Evolutionary conservation across 2,888 invertebrate genomes (phyloP).

Genomic region (Conops quadrifasciatus): DNA sequence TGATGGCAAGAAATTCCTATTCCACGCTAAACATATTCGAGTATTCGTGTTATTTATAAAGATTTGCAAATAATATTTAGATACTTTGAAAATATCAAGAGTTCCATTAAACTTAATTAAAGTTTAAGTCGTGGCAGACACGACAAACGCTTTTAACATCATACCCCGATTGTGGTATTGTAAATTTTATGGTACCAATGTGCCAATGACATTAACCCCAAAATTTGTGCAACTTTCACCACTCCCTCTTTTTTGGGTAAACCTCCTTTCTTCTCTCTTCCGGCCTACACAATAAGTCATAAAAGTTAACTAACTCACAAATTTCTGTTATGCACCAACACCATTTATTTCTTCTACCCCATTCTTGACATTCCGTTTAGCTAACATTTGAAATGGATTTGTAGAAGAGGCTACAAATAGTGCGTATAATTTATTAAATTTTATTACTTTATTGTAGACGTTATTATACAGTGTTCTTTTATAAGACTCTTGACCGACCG

Average conservation of each 20-base stretch:
- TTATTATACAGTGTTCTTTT: slow-evolving; percentile 1
- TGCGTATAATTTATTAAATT: not conserved
- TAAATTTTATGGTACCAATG: slow-evolving; percentile 31
- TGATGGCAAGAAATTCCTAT: not conserved
- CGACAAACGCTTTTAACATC: no score
- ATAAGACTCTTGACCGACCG: not conserved
- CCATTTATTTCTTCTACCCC: not conserved
- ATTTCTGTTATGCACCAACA: not conserved
- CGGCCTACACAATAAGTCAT: no score
- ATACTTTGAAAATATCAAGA: no score
- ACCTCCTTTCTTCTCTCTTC: not conserved
- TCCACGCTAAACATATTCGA: not conserved
- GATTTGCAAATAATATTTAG: no score
- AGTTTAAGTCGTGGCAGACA: no score
- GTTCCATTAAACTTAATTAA: no score
- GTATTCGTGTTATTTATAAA: no score
- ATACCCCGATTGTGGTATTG: no score
- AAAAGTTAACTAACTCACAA: not conserved
- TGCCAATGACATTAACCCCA: slow-evolving; percentile 36
- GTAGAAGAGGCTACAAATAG: not conserved
- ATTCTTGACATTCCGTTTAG: not conserved
- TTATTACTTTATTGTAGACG: not conserved
- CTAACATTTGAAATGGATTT: not conserved
- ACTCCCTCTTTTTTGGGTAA: no score
- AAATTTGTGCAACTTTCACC: no score